A percentile compares a stretch with the other conserved stretches of the same genome.
phyloP scores from a whole-genome alignment of 2,113 vertebrate genomes.

The Lanius collurio region DNA sequence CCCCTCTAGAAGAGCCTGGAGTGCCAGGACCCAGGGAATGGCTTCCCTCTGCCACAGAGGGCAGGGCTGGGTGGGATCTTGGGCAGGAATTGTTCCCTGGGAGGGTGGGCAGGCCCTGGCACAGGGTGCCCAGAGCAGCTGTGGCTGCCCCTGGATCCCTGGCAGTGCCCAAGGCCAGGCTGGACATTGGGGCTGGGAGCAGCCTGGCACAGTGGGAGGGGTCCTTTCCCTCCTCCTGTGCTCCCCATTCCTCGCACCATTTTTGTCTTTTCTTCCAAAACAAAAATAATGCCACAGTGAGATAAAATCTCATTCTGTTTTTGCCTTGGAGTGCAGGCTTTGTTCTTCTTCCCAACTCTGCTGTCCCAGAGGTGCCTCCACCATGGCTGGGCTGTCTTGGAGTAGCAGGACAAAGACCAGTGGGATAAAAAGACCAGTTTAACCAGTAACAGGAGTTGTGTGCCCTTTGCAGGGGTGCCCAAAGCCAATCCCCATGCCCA shows the following conservation, averaged over 20 bases:
- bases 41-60: background rate
- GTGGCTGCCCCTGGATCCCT: background rate
- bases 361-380: background rate
- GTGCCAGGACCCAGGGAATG: background rate
- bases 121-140: background rate
- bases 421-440: background rate
- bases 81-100: background rate
- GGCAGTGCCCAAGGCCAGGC: background rate
- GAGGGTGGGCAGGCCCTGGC: background rate
- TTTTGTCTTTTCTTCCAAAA: background rate
- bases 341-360: background rate
- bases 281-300: background rate
- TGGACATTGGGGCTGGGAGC: background rate
- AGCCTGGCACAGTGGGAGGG: fast-evolving
- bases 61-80: fast-evolving
- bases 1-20: background rate
- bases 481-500: background rate
- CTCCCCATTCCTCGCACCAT: background rate
- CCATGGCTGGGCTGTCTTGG: background rate
- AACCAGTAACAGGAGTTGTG: fast-evolving
- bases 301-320: background rate
- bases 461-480: background rate
- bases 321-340: background rate
- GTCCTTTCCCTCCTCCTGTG: background rate
- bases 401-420: background rate